These are phyloP conservation scores for Liasis olivaceus DNA, from an alignment of 2,797 vertebrate genomes.

Conservation along the genomic window DNA sequence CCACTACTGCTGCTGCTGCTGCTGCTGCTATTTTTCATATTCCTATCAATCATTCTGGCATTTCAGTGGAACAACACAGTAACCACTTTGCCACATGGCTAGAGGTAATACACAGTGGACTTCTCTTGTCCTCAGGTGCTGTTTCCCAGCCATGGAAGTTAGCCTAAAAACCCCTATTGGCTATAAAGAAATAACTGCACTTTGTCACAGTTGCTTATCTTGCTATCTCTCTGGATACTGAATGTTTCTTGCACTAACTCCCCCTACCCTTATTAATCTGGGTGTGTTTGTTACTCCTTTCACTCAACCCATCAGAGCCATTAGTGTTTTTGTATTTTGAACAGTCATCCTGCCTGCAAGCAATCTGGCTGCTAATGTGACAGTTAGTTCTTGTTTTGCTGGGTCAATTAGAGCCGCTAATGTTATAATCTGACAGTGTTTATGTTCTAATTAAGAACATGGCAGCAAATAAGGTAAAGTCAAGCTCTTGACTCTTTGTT, in stretches of 20 bases:
- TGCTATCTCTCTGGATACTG: constrained; percentile 47
- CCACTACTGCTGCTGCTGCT: background rate
- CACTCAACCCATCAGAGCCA: constrained; percentile 56
- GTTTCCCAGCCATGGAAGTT: constrained; percentile 3
- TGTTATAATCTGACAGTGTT: constrained; percentile 66
- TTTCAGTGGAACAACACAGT: background rate
- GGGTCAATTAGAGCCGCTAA: constrained; percentile 71
- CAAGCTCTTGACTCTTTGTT: constrained; percentile 50
- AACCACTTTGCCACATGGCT: background rate
- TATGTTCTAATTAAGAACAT: constrained; percentile 69
- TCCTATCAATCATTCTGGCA: background rate
- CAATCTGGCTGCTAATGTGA: constrained; percentile 64
- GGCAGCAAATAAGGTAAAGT: constrained; percentile 58
- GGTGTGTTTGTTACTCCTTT: constrained; percentile 15
- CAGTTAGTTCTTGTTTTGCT: constrained; percentile 68
- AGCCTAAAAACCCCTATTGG: constrained; percentile 25
- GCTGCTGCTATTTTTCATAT: background rate
- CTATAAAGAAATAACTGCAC: constrained; percentile 55
- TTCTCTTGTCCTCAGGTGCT: background rate
- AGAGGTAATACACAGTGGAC: background rate
- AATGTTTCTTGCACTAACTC: constrained; percentile 45
- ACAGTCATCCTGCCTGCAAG: constrained; percentile 60
- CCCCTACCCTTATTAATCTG: constrained; percentile 54
- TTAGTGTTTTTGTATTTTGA: constrained; percentile 63
- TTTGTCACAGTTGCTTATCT: constrained; percentile 50